Evolutionary conservation across 2,797 vertebrate genomes (phyloP), one percentile per base, ranked within the genome.

Genomic region (Cossypha caffra): DNA sequence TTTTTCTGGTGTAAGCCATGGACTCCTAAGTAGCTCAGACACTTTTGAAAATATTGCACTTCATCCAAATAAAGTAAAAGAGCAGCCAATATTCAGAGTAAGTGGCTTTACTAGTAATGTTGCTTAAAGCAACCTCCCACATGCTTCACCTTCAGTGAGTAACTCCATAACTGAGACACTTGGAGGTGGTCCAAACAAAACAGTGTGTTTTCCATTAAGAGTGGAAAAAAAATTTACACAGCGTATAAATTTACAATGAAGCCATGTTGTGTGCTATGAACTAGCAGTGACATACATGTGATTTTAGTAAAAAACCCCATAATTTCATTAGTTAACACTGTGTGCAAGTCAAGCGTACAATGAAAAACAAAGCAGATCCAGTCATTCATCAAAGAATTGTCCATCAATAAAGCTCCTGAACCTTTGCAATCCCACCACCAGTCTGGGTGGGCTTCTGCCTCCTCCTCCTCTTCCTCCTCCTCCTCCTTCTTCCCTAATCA

Each of bases 1-100:
- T 67, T 88, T 85, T 87, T 88, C 71, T 94, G 42, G 17, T 87
- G 67, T 38, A 81, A 66, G 35, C 82, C 47, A 9, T 48, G 51
- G 82, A 61, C 76, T 86, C n/a, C 21, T 94, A 61, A 79, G 87
- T 86, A 84, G 89, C 59, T 79, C 63, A 89, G 80, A 79, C 63
- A 73, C 48, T 85, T 93, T 47, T 82, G 37, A 94, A 97, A 94
- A 92, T 94, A 91, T 5, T 85, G 37, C 29, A 80, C 15, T 82
- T 90, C 78, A 92, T 96, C 88, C 90, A 96, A 93, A 84, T 86
- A 94, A 96, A 94, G 86, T 96, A 84, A 85, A 85, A 85, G 57
- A 93, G 37, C 67, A 26, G 95, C 86, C 96, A 96, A 61, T 61
- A 86, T 85, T 95, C 69, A 69, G 86, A 93, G 40, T 84, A 89